phyloP scores from a whole-genome alignment of 2,113 vertebrate species.

The Orthonyx spaldingii region DNA sequence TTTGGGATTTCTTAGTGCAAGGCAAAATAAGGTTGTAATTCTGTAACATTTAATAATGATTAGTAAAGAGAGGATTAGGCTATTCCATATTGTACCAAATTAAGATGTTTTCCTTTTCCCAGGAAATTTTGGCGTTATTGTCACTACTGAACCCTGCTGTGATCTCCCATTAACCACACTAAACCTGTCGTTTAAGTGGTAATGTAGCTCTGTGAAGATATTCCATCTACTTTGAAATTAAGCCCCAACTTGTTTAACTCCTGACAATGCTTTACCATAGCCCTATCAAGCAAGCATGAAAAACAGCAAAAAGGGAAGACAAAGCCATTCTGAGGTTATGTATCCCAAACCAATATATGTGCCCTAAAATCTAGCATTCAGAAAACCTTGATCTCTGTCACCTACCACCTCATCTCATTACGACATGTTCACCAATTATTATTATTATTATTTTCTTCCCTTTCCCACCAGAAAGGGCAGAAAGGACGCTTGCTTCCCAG shows the following conservation, averaged over 20 bases:
- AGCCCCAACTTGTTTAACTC: neutral
- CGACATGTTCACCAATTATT: fast-evolving
- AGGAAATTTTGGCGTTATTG: neutral
- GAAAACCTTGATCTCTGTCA: neutral
- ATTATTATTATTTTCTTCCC: neutral
- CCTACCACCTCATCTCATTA: neutral
- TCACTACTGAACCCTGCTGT: fast-evolving
- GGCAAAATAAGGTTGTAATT: neutral
- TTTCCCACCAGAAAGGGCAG: neutral
- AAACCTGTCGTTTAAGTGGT: neutral
- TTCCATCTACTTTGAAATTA: neutral
- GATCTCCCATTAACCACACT: neutral
- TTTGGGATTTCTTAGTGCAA: neutral
- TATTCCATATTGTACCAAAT: neutral
- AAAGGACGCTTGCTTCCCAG: neutral
- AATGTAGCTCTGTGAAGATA: neutral
- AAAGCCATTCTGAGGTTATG: neutral
- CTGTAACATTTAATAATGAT: neutral
- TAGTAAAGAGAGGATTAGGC: neutral
- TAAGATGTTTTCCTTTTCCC: neutral
- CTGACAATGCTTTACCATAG: neutral
- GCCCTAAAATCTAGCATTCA: neutral
- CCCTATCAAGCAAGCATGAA: neutral
- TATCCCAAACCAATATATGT: neutral
- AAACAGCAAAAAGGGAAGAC: neutral